Conservation (phyloP, 2,113 vertebrate genomes). For the Zosterops lateralis region DNA sequence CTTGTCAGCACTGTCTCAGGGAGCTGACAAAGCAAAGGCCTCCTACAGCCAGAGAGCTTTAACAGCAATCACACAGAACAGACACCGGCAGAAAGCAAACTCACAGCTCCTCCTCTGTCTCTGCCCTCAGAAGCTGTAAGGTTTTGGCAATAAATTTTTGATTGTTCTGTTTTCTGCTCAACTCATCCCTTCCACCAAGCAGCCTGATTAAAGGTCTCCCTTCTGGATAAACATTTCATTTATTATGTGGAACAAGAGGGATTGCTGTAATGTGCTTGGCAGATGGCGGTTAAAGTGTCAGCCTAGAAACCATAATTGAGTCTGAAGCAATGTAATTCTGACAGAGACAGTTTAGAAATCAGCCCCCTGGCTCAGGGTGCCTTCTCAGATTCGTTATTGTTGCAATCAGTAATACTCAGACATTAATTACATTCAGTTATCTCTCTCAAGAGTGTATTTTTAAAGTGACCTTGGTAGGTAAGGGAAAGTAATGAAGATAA, state of each 20-base stretch:
- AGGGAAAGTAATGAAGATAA: slow-evolving; percentile 4
- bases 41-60: not conserved
- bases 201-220: not conserved
- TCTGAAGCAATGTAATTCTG: not conserved
- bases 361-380: slow-evolving; percentile 6
- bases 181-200: not conserved
- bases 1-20: not conserved
- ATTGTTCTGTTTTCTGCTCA: not conserved
- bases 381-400: not conserved
- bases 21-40: not conserved
- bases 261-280: not conserved
- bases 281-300: not conserved
- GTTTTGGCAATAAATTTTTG: not conserved
- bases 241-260: not conserved
- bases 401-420: not conserved
- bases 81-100: not conserved
- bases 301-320: not conserved
- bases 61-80: not conserved
- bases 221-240: not conserved
- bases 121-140: not conserved
- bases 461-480: not conserved
- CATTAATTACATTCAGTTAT: not conserved
- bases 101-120: not conserved
- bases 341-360: not conserved
- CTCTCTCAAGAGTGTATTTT: slow-evolving; percentile 23